Conservation (phyloP, 1,140 invertebrate genomes). For the Lucilia sericata region DNA sequence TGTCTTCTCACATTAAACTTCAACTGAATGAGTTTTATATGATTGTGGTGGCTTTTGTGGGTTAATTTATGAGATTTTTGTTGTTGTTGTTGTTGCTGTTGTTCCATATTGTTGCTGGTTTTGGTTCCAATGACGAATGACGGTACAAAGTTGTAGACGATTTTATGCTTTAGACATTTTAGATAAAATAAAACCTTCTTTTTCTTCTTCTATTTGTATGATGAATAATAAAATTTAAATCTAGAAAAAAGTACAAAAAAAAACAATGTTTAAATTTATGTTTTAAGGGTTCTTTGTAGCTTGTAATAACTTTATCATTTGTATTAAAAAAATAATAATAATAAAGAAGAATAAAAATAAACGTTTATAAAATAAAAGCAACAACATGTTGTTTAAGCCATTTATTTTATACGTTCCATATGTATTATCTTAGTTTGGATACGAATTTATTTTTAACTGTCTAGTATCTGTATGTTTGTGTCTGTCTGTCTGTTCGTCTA, state of each 20-base stretch:
- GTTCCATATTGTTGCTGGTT: background rate
- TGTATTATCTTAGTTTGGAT: too few species aligned
- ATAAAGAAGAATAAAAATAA: too few species aligned
- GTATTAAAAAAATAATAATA: background rate
- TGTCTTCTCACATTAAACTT: background rate
- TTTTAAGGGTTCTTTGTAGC: background rate
- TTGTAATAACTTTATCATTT: constrained; percentile 4
- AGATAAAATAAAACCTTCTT: background rate
- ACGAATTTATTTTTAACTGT: too few species aligned
- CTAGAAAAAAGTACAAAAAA: background rate
- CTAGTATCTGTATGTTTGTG: background rate
- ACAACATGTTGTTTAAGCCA: too few species aligned
- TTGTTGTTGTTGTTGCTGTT: background rate
- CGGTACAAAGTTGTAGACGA: background rate
- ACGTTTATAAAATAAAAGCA: too few species aligned
- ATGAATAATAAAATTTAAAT: background rate
- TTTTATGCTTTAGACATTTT: background rate
- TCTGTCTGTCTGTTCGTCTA: background rate
- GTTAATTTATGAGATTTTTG: constrained; percentile 29
- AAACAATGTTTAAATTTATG: background rate
- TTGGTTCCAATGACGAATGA: constrained; percentile 29
- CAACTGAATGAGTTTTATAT: constrained; percentile 10
- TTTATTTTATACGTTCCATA: too few species aligned
- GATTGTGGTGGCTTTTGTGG: constrained; percentile 8
- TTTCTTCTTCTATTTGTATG: background rate